Evolutionary conservation across 2,888 invertebrate species (phyloP), one percentile per base, ranked within the genome.

Genomic region (Philopedon plagiatum): DNA sequence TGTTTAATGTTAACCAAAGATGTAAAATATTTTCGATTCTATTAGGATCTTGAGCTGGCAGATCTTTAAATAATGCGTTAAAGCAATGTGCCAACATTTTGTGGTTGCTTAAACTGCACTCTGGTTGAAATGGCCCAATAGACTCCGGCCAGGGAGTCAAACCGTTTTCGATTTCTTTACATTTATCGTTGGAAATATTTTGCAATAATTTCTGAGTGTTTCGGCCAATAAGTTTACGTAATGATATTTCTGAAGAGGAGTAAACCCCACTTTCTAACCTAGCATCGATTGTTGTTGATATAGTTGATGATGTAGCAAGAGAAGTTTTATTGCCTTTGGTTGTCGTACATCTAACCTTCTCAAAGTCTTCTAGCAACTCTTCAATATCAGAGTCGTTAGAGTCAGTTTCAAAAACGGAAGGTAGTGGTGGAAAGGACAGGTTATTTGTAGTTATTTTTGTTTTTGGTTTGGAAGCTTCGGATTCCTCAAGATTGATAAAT

Each of bases 1-100:
- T 88, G 89, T 95, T 95, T 74, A 96, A 87, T 1, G 94, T 95
- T 74, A 97, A 87, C 95, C 96, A 97, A 77, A 96, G 87, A 76
- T 95, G 93, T 37, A 96, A 87, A 57, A 95, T 91, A 81, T 94
- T 91, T 85, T 96, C 96, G 82, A 96, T 89, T 82, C 93, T 92
- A 18, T 92, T 89, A 82, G 93, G 91, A 60, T 91, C 90, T 84
- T 91, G 90, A 89, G 89, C 81, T 78, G 91, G 90, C 57, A 91
- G 84, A 77, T 91, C 90, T n/a, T 89, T 88, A 81, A 93, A 92
- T 78, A 93, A 87, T 76, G 88, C 87, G 79, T 92, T 90, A 78
- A 93, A 93, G 75, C 92, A 92, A 75, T 87, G 86, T 34, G 90
- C 90, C 73, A 93, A 85, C 91, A 93, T 93, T 63, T 89, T 85